Percentiles rank a stretch among this genome's conserved stretches.
Conservation (phyloP, 2,888 invertebrate species). For the Cephonodes hylas region DNA sequence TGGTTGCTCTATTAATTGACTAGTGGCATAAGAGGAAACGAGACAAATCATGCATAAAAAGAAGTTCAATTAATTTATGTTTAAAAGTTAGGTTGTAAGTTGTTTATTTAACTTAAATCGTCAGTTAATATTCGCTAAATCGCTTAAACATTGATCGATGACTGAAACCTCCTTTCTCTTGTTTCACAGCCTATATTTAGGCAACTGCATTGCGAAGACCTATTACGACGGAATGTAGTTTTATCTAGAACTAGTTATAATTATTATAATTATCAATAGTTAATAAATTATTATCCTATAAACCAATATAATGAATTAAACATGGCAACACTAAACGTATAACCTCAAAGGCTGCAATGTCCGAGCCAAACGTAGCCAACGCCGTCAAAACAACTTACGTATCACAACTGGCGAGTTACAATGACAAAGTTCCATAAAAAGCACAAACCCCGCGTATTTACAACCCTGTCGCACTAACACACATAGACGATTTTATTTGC, state of each 20-base stretch:
- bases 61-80: no score
- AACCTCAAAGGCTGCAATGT: conserved; percentile 73
- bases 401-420: conserved; percentile 34
- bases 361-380: conserved; percentile 60
- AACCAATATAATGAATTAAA: background rate
- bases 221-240: background rate
- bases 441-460: conserved; percentile 33
- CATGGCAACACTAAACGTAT: conserved; percentile 59
- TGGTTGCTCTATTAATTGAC: no score
- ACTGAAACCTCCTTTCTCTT: no score
- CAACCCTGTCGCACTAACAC: conserved; percentile 47
- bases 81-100: no score
- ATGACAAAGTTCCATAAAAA: conserved; percentile 47
- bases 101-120: no score
- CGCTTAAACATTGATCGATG: no score
- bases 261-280: background rate
- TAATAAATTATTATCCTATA: background rate
- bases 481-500: conserved; percentile 46
- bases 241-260: background rate
- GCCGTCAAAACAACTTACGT: conserved; percentile 54
- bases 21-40: no score
- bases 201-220: no score
- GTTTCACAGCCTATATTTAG: no score
- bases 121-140: no score
- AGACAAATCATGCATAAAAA: no score